Evolutionary conservation across 92 coral and sea anemone species (phyloP), one percentile per base, ranked within the genome.

Genomic region (Phenganax subtilis): DNA sequence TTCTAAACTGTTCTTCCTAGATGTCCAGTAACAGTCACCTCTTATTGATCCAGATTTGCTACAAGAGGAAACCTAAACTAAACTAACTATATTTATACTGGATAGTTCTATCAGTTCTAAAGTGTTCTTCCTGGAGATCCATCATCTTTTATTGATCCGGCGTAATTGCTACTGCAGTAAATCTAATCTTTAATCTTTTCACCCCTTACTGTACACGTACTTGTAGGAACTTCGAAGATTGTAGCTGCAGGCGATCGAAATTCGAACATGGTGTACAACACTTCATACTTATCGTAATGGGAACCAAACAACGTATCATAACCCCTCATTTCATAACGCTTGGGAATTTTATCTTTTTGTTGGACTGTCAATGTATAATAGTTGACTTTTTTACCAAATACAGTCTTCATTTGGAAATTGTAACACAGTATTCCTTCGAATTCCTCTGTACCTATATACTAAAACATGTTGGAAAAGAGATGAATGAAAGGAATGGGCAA

Each of bases 261-360:
- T 7, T 87, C 69, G 76, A 87, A 94, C 67, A 76, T 80, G 10
- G 76, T 71, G 81, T 90, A 94, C 27, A 87, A 92, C 64, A 94
- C 51, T 62, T 88, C 92, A 82, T 94, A 94, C 78, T 94, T 83
- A 80, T 94, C 98, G 85, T 87, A 94, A 81, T 94, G 98, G 0
- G 98, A 94, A 12, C 98, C 97, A 58, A 94, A 66, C 27, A 94
- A 89, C 5, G 86, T 80, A 84, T 94, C 98, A 80, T 71, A 92
- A 51, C 98, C 98, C 29, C 88, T 86, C 97, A 94, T 94, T 84
- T 93, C 97, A 80, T 93, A 93, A 61, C 89, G 97, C 17, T 91
- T 85, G 31, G 98, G 98, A 29, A 29, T 9, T 7, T 72, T 82
- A 29, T 85, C 75, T 10, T 55, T 80, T 31, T 76, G 71, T 27